phyloP scores from a whole-genome alignment of 2,113 vertebrate species.

The Actenoides hombroni region DNA sequence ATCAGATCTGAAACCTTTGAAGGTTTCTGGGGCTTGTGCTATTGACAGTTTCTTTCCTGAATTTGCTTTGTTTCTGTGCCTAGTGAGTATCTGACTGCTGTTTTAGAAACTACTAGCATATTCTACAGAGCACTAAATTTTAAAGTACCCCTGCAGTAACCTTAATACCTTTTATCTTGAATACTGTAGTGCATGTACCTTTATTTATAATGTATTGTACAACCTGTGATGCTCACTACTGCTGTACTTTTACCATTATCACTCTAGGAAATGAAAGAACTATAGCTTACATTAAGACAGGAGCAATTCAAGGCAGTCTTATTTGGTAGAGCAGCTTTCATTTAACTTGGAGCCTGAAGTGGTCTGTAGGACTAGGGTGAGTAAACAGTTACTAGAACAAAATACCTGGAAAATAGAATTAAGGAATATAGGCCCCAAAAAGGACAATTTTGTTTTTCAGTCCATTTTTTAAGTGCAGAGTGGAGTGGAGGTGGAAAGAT shows the following conservation, averaged over 20 bases:
- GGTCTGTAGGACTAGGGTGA: background rate
- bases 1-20: constrained; percentile 22
- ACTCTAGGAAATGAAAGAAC: constrained; percentile 49
- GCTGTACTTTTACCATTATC: constrained; percentile 42
- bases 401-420: background rate
- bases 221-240: constrained; percentile 35
- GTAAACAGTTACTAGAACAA: background rate
- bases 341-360: background rate
- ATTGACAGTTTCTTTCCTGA: constrained; percentile 38
- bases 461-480: background rate
- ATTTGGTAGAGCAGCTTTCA: background rate
- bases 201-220: constrained; percentile 64
- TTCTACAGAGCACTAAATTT: constrained; percentile 65
- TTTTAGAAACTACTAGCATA: constrained; percentile 54
- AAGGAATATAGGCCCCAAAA: background rate
- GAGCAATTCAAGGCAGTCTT: background rate
- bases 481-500: background rate
- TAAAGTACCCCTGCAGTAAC: constrained; percentile 58
- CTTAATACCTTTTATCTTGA: constrained; percentile 63
- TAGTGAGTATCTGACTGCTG: constrained; percentile 13
- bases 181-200: constrained; percentile 21
- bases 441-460: background rate
- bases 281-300: background rate
- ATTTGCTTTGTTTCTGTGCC: constrained; percentile 40
- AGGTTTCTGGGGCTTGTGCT: background rate